Percentiles rank a stretch among this genome's conserved stretches.
These are phyloP conservation scores for Dicaeum eximium DNA, from an alignment of 2,113 vertebrate species.

Conservation along the genomic window DNA sequence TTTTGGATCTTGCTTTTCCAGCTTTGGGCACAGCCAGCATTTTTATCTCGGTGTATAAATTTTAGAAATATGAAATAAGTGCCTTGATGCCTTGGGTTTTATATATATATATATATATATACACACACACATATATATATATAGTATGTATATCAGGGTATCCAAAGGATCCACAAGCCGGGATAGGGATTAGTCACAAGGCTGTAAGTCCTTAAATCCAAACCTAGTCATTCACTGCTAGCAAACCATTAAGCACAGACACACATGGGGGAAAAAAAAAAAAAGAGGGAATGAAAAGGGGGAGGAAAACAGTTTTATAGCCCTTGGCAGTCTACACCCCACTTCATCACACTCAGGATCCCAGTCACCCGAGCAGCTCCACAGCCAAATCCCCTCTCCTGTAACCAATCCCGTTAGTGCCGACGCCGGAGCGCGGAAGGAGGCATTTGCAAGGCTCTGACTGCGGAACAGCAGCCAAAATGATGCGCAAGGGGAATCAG, in stretches of 20 bases:
- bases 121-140: no score
- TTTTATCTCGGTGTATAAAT: background rate
- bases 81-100: background rate
- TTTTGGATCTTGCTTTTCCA: slow-evolving; percentile 33
- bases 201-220: background rate
- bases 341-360: background rate
- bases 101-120: background rate
- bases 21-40: background rate
- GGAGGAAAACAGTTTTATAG: background rate
- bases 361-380: background rate
- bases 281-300: background rate
- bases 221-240: background rate
- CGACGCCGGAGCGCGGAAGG: rapidly evolving
- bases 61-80: background rate
- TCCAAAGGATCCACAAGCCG: background rate
- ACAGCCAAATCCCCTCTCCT: background rate
- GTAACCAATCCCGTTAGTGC: slow-evolving; percentile 21
- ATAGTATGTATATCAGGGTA: no score
- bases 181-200: background rate
- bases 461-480: background rate
- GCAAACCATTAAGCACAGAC: background rate
- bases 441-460: background rate
- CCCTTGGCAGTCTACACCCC: background rate
- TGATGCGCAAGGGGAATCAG: rapidly evolving
- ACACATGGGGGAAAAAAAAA: background rate